phyloP scores from a whole-genome alignment of 2,888 invertebrate genomes.

The Eurytoma adleriae region DNA sequence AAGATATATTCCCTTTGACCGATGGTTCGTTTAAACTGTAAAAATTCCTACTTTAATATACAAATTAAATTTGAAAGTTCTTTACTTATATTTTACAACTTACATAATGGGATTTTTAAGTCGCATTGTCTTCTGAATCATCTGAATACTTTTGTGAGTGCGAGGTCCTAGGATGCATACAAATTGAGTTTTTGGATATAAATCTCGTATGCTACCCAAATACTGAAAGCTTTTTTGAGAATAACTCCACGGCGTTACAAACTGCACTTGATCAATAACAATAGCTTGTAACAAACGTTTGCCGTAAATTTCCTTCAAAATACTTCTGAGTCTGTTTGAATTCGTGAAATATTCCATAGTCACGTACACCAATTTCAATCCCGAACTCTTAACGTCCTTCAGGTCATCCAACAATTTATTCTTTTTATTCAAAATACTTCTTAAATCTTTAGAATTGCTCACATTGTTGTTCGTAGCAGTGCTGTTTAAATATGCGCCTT shows the following conservation, averaged over 20 bases:
- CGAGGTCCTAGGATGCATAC: conserved; percentile 24
- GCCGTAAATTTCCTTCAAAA: conserved; percentile 23
- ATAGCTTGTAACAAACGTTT: conserved; percentile 31
- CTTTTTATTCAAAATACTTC: conserved; percentile 39
- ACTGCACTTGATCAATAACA: conserved; percentile 32
- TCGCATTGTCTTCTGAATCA: neutral
- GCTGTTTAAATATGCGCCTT: conserved; percentile 20
- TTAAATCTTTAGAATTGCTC: conserved; percentile 23
- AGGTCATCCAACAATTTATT: conserved; percentile 35
- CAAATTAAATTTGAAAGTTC: neutral
- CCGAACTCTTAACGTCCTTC: neutral
- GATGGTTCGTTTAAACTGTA: conserved; percentile 41
- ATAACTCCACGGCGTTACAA: neutral
- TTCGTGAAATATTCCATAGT: conserved; percentile 16
- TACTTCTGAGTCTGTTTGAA: conserved; percentile 10
- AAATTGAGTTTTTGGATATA: conserved; percentile 9
- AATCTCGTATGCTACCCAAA: conserved; percentile 8
- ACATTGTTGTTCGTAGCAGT: neutral
- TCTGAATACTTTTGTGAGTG: neutral
- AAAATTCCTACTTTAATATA: neutral
- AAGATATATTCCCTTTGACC: conserved; percentile 15
- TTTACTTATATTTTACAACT: neutral
- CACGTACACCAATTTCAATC: conserved; percentile 42
- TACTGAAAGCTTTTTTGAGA: neutral
- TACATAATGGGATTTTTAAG: conserved; percentile 31